Evolutionary conservation across 2,113 vertebrate genomes (phyloP).

Genomic region (Megaleporinus macrocephalus): DNA sequence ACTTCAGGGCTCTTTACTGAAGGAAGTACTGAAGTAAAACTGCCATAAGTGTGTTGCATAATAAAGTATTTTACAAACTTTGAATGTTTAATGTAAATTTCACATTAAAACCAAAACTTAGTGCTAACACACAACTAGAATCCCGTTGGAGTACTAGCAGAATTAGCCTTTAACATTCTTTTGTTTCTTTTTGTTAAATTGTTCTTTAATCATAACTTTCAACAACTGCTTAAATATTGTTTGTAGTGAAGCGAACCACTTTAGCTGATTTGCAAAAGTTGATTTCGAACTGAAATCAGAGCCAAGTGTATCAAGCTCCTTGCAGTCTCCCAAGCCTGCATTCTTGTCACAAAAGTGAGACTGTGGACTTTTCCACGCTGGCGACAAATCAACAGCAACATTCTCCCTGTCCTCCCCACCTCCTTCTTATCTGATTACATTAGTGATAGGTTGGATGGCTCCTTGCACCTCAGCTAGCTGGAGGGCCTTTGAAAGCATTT

Average conservation of each 20-base stretch:
- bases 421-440: constrained; percentile 75
- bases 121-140: too few species aligned
- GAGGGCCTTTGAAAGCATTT: constrained; percentile 54
- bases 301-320: neutral
- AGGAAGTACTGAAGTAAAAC: too few species aligned
- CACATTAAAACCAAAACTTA: too few species aligned
- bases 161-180: too few species aligned
- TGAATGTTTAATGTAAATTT: too few species aligned
- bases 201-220: neutral
- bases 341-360: constrained; percentile 31
- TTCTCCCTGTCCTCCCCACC: constrained; percentile 51
- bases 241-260: neutral
- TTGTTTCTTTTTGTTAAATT: neutral
- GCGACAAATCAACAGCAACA: constrained; percentile 53
- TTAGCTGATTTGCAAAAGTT: neutral
- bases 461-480: constrained; percentile 42
- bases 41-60: too few species aligned
- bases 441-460: constrained; percentile 61
- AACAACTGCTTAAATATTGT: neutral
- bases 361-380: constrained; percentile 29
- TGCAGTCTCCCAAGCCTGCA: neutral
- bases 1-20: too few species aligned
- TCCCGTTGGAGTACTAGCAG: too few species aligned
- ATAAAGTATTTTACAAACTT: too few species aligned
- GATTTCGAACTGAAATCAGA: neutral